Evolutionary conservation across 2,888 invertebrate species (phyloP), one percentile per base, ranked within the genome.

Genomic region (Trilocha varians): DNA sequence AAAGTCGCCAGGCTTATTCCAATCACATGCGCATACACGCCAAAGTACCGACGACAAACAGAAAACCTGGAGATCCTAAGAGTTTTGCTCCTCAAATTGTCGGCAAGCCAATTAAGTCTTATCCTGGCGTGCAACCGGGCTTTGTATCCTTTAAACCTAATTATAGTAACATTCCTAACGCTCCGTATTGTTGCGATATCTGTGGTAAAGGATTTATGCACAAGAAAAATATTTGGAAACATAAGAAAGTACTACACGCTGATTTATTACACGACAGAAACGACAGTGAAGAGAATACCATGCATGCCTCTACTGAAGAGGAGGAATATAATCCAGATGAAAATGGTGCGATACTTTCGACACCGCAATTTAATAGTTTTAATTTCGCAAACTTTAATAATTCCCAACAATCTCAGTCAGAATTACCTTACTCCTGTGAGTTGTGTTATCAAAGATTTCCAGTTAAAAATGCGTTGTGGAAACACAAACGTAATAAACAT

Each of bases 171-270:
- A 82, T 86, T 52, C 82, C 84, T 44, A 83, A 84, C 41, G 87
- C 87, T 41, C 87, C 76, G 36, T 88, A 88, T 51, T 86, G 85
- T 34, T 91, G 91, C 60, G 89, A 91, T 46, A 78, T 88, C 36
- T 91, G 91, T 50, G 89, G 91, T n/a, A 88, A 89, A 60, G 87
- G 87, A 18, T 87, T 87, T 50, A 83, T 86, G 78, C 87, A 87
- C 48, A 87, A 87, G 68, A 87, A 87, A 53, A 87, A 87, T 58
- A 87, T 87, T 45, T 87, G 87, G 87, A 87, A 87, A 55, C 87
- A 87, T 49, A 87, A 87, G 57, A 87, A 87, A 59, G 82, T 89
- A 1, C 55, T 87, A 41, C 87, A 87, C 45, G 84, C 87, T 3
- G 86, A 87, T 49, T 62, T 86, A 34, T 58, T 85, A 16, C 71